Conservation (phyloP, 2,113 vertebrate genomes). For the Pionites leucogaster region DNA sequence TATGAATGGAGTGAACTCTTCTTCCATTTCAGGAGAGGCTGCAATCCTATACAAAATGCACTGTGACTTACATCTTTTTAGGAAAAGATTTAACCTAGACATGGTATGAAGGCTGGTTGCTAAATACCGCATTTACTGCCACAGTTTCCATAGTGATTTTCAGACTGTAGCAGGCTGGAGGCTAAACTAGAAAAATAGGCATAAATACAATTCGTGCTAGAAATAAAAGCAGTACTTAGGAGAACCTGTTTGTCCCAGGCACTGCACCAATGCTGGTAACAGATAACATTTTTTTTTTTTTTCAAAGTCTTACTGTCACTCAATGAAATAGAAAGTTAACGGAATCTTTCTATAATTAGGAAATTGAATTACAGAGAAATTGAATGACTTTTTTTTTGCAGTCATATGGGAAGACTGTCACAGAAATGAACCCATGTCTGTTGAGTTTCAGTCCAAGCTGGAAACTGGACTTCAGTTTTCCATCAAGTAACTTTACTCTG, state of each 20-base stretch:
- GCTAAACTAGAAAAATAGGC: slow-evolving; percentile 1
- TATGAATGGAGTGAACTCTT: neutral
- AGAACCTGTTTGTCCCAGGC: neutral
- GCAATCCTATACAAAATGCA: neutral
- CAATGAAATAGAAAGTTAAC: neutral
- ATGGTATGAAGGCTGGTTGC: neutral
- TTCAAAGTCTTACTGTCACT: neutral
- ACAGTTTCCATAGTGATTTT: slow-evolving; percentile 54
- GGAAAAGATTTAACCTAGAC: neutral
- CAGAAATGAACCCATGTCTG: neutral
- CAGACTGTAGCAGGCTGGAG: neutral
- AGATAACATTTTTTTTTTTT: neutral
- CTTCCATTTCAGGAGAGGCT: neutral
- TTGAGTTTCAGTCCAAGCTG: neutral
- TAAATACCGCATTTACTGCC: slow-evolving; percentile 18
- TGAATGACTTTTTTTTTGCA: neutral
- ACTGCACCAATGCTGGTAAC: neutral
- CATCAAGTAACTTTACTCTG: neutral
- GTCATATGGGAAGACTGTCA: neutral
- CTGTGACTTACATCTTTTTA: neutral
- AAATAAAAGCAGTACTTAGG: neutral
- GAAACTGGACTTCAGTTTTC: neutral
- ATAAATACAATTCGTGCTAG: slow-evolving; percentile 11
- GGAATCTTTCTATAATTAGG: neutral
- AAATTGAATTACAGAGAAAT: neutral